A percentile compares a stretch with the other conserved stretches of the same genome.
Conservation (phyloP, 2,797 vertebrate species). For the Thamnophis elegans region DNA sequence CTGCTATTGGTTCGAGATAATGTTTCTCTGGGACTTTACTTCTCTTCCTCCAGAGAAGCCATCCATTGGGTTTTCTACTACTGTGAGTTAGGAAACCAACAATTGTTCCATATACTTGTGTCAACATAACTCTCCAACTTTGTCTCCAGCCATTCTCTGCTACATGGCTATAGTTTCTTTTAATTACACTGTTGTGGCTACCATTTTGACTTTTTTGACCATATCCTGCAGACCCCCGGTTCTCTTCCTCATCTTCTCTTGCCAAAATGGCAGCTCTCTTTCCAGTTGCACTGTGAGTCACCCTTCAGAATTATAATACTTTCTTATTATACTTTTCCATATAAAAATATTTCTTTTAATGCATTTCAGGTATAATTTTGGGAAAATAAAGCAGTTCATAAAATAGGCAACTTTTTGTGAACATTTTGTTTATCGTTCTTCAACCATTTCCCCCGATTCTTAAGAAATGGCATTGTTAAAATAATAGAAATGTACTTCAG, state of each 20-base stretch:
- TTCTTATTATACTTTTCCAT: neutral
- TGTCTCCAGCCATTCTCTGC: neutral
- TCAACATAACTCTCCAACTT: neutral
- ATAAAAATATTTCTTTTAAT: neutral
- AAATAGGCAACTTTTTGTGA: neutral
- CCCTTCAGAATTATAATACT: neutral
- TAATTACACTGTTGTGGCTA: neutral
- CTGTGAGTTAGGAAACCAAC: neutral
- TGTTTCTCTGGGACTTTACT: neutral
- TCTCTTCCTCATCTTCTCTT: neutral
- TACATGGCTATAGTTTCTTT: neutral
- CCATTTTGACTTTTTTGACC: neutral
- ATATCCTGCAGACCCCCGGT: neutral
- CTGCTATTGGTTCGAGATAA: neutral
- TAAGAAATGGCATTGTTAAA: neutral
- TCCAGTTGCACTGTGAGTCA: neutral
- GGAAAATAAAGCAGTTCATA: neutral
- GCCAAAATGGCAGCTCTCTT: neutral
- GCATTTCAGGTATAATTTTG: neutral
- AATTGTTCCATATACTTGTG: neutral
- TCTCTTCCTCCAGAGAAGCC: neutral
- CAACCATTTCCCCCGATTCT: neutral
- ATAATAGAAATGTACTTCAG: neutral
- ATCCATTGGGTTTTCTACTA: neutral
- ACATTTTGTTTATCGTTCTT: neutral